phyloP scores from a whole-genome alignment of 2,888 invertebrate genomes.

The Dynastes hyllus region DNA sequence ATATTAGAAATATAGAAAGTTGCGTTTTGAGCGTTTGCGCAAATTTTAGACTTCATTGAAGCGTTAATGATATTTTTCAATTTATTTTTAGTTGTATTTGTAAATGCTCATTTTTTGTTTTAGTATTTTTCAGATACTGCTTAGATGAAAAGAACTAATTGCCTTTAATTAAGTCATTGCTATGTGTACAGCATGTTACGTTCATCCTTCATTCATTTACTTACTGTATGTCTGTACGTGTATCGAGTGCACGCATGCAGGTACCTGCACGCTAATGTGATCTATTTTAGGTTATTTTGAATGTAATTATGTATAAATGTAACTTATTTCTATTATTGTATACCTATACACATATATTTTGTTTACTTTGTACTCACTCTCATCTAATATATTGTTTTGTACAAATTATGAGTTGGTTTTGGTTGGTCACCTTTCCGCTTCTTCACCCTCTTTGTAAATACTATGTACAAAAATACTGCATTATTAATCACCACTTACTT shows the following conservation, averaged over 20 bases:
- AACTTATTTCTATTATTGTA: slow-evolving; percentile 41
- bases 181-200: slow-evolving; percentile 46
- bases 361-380: slow-evolving; percentile 53
- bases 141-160: slow-evolving; percentile 38
- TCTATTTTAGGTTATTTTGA: slow-evolving; percentile 53
- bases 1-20: no score
- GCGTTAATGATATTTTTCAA: background rate
- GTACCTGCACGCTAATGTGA: slow-evolving; percentile 59
- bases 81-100: background rate
- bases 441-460: slow-evolving; percentile 42
- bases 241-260: slow-evolving; percentile 55
- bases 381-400: slow-evolving; percentile 61
- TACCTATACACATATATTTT: slow-evolving; percentile 50
- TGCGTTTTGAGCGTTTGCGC: no score
- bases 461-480: background rate
- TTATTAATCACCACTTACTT: slow-evolving; percentile 1
- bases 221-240: slow-evolving; percentile 48
- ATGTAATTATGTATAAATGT: slow-evolving; percentile 46
- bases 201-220: slow-evolving; percentile 50
- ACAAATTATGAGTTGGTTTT: slow-evolving; percentile 60
- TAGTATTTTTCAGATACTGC: slow-evolving; percentile 22
- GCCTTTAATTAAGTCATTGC: slow-evolving; percentile 29
- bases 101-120: background rate
- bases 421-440: slow-evolving; percentile 56
- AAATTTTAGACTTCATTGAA: background rate